Evolutionary conservation across 1,140 invertebrate genomes (phyloP).

Genomic region (Gerris buenoi): DNA sequence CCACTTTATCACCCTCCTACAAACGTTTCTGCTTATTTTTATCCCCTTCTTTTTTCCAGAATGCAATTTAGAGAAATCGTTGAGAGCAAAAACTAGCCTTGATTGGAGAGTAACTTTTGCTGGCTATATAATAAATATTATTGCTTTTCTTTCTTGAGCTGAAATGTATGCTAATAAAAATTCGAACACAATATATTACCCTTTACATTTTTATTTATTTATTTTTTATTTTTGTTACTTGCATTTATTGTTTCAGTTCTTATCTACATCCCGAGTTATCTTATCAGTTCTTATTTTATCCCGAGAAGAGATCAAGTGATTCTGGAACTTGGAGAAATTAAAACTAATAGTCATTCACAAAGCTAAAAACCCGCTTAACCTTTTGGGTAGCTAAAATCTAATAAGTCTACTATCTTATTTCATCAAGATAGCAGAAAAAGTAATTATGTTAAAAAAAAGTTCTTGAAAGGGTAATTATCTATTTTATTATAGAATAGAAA

Average conservation of each 20-base stretch:
- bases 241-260: not conserved
- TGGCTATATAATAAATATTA: not conserved
- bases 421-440: too few species aligned
- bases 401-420: too few species aligned
- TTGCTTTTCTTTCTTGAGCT: not conserved
- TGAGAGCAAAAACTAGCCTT: not conserved
- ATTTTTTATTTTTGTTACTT: too few species aligned
- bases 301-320: too few species aligned
- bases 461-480: too few species aligned
- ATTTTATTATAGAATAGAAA: too few species aligned
- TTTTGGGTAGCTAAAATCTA: too few species aligned
- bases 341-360: too few species aligned
- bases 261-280: not conserved
- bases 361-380: too few species aligned
- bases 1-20: not conserved
- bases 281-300: not conserved
- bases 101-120: not conserved
- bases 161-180: not conserved
- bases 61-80: not conserved
- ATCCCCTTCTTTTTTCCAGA: not conserved
- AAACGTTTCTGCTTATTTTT: not conserved
- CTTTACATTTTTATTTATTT: not conserved
- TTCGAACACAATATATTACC: not conserved
- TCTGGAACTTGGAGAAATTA: too few species aligned
- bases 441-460: too few species aligned